Evolutionary conservation across 2,888 invertebrate genomes (phyloP).

Genomic region (Phaedon cochleariae): DNA sequence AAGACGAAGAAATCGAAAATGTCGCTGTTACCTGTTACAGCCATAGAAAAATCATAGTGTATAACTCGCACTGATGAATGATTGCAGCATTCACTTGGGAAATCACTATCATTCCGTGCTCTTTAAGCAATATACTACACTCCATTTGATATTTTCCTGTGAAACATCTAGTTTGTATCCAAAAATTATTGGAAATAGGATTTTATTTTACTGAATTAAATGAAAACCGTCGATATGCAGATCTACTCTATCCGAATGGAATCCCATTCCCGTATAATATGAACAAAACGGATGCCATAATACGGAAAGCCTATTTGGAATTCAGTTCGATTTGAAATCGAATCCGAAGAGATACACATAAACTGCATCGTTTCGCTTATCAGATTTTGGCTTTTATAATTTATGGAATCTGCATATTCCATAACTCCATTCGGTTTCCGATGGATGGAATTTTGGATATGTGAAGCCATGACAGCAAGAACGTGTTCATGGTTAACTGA

Average conservation of each 20-base stretch:
- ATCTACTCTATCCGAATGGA: conserved; percentile 8
- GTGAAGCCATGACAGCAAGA: not conserved
- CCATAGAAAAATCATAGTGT: too few species aligned
- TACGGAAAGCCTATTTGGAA: conserved; percentile 4
- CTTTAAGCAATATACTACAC: too few species aligned
- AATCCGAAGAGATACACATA: conserved; percentile 11
- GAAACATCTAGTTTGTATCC: too few species aligned
- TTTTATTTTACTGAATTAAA: not conserved
- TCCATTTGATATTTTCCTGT: too few species aligned
- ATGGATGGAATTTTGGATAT: not conserved
- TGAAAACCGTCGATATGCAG: not conserved
- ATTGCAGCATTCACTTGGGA: too few species aligned
- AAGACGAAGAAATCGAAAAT: too few species aligned
- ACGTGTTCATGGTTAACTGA: too few species aligned
- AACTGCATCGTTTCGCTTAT: conserved; percentile 5
- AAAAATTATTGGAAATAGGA: not conserved
- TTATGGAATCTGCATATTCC: not conserved
- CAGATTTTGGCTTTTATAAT: not conserved
- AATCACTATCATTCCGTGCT: too few species aligned
- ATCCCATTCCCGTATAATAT: conserved; percentile 20
- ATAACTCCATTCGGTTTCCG: not conserved
- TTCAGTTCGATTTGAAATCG: conserved; percentile 15
- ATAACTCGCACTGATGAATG: too few species aligned
- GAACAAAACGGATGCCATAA: conserved; percentile 20
- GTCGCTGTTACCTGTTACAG: too few species aligned